Base-by-base conservation (phyloP, 2,888 invertebrate species). In the Caenorhabditis doughertyi region DNA sequence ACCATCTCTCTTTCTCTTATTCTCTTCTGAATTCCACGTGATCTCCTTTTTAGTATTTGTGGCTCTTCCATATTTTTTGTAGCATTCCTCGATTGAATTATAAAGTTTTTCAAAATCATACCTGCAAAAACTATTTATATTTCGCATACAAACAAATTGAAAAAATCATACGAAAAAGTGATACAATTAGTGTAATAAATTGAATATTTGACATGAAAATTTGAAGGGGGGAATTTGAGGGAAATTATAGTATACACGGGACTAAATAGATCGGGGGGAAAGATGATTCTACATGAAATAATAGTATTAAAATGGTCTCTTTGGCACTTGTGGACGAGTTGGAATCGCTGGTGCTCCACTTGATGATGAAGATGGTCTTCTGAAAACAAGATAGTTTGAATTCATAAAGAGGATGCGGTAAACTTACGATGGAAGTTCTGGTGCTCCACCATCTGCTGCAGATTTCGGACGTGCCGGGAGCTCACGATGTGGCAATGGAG, bases 341-440 rank as follows among this genome's bases (percentile, higher is more conserved):
- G 88, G 88, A 23, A 88, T 82, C 21, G 49, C 47, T 25, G 88
- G 88, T 23, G 85, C 81, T 29, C 65, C 65, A 18, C 44, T 18
- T n/a, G 44, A 85, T 64, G 88, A 87, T 27, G 87, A 85, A n/a
- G 88, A 83, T 7, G 71, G 84, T 84, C 87, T 79, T 42, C 87
- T 85, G 82, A 55, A 87, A 85, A 47, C 13, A n/a, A 32, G 27
- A 0, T 9, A 11, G 18, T 39, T 55, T 29, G 44, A 7, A 32
- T 23, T n/a, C 35, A 35, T 16, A 29, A 21, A 9, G 4, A 5
- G 16, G n/a, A 49, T 16, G 7, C n/a, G 29, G n/a, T n/a, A 60
- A 77, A 87, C 88, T 89, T 77, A 89, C 89, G 85, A 73, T 56
- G 89, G 89, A 53, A 88, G 74, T 62, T 87, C 72, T 11, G 85